A percentile compares a stretch with the other conserved stretches of the same genome.
phyloP scores from a whole-genome alignment of 2,888 invertebrate species.

The Brenthis ino region DNA sequence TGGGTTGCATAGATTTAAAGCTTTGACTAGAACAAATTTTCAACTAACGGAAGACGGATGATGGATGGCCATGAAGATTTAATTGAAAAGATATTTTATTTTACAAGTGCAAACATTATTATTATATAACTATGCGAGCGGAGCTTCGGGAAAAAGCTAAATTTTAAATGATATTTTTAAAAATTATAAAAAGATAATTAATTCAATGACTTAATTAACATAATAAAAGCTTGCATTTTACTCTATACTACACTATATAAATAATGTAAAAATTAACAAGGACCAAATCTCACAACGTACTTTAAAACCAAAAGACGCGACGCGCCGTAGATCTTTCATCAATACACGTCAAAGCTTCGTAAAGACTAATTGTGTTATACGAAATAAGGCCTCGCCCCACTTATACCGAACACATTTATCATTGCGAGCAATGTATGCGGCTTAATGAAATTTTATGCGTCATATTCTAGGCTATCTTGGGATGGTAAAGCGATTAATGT shows the following conservation, averaged over 20 bases:
- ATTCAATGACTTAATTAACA: no score
- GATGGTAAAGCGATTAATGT: conserved; percentile 9
- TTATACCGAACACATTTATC: conserved; percentile 30
- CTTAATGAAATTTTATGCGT: conserved; percentile 31
- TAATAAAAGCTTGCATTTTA: no score
- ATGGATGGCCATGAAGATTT: no score
- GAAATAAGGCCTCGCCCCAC: conserved; percentile 29
- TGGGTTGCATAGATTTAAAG: no score
- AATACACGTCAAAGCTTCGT: conserved; percentile 30
- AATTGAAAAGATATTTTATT: no score
- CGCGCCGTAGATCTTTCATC: conserved; percentile 14
- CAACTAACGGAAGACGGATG: no score
- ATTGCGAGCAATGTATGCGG: conserved; percentile 14
- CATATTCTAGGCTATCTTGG: conserved; percentile 18
- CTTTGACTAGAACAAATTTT: no score
- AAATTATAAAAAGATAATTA: no score
- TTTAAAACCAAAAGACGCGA: conserved; percentile 13
- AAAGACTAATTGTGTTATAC: conserved; percentile 26
- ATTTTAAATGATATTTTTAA: no score
- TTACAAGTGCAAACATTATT: no score
- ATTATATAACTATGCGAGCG: no score
- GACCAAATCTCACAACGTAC: conserved; percentile 6
- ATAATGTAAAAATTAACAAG: not conserved
- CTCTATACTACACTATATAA: not conserved
- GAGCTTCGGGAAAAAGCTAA: no score